Evolutionary conservation across 2,113 vertebrate species (phyloP), one percentile per base, ranked within the genome.

Genomic region (Otus sunia): DNA sequence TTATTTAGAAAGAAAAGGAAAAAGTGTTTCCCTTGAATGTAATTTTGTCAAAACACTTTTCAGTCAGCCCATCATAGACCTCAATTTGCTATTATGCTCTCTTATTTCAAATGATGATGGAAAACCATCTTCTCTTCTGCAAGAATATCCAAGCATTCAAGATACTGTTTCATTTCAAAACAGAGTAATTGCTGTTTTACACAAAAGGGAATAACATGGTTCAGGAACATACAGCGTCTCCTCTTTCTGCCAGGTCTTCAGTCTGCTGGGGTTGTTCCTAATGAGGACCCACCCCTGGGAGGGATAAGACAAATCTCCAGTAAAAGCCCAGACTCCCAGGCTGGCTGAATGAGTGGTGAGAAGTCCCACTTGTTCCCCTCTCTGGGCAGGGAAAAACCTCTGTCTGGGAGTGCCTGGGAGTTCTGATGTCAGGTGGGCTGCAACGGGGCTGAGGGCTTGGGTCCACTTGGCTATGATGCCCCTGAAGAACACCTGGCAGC

Each of bases 381-480:
- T 59, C 32, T 50, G 19, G 11, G 22, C 25, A 77, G 49, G 27
- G 3, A 77, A 90, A 68, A 29, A 1, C 2, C 7, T 15, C 11
- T 59, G 7, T 68, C 37, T 2, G 0, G 37, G 23, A 67, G 6
- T 76, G 23, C 4, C 15, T 1, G 2, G 6, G 11, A 59, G 7
- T 85, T 9, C 63, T 81, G 20, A n/a, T 29, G 21, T 30, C 41
- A 50, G n/a, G 5, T 34, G 14, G 9, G 43, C n/a, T 59, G 11
- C 30, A 56, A 20, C 29, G 29, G 12, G 0, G 0, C 23, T 50
- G 18, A 34, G 55, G 27, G 4, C 19, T 47, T 74, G 49, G 32
- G n/a, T 41, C 11, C 2, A 1, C 25, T 15, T 16, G 9, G 6
- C n/a, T 84, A 18, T 8, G 17, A 9, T 1, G 0, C 39, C 77